A percentile compares a stretch with the other conserved stretches of the same genome.
These are phyloP conservation scores for Phylloscopus trochilus DNA, from an alignment of 2,113 vertebrate species.

Conservation along the genomic window DNA sequence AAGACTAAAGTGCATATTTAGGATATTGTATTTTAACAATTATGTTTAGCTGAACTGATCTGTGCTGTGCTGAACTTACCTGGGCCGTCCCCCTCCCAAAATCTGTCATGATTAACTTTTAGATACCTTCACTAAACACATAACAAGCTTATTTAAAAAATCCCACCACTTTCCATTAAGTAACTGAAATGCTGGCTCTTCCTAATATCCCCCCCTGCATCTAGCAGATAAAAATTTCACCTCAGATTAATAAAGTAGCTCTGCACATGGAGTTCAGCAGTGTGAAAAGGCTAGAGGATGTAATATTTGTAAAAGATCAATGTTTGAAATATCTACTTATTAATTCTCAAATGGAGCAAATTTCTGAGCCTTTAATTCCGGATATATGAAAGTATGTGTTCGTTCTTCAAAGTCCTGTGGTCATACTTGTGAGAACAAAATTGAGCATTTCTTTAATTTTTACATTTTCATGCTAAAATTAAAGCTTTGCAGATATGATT, in stretches of 20 bases:
- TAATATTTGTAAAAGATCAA: neutral
- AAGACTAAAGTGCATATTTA: neutral
- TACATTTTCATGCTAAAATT: neutral
- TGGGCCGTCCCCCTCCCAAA: neutral
- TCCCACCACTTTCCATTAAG: neutral
- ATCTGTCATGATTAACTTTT: neutral
- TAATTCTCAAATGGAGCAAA: neutral
- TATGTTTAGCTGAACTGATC: neutral
- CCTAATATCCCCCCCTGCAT: neutral
- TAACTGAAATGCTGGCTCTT: neutral
- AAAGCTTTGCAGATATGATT: neutral
- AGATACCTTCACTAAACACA: fast-evolving
- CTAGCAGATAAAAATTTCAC: neutral
- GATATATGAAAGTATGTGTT: neutral
- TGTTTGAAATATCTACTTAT: neutral
- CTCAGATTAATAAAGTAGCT: neutral
- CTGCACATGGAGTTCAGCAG: neutral
- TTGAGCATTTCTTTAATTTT: neutral
- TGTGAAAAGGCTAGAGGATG: neutral
- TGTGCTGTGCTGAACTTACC: neutral
- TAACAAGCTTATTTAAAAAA: neutral
- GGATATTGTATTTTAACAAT: neutral
- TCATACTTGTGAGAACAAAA: neutral
- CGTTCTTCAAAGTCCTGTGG: neutral
- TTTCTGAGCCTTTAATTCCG: neutral